phyloP scores from a whole-genome alignment of 2,888 invertebrate species.

The Patella caerulea region DNA sequence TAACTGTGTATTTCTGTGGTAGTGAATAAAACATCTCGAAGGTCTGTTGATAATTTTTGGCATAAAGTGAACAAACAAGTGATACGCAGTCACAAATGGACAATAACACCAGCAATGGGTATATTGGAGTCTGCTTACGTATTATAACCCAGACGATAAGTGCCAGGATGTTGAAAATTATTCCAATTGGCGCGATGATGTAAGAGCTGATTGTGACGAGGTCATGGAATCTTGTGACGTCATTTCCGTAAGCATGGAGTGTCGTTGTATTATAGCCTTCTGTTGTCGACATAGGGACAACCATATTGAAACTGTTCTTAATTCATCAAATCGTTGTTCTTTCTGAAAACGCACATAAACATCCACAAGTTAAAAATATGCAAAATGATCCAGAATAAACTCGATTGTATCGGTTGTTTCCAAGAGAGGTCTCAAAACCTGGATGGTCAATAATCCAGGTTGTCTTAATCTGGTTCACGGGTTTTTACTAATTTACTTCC shows the following conservation, averaged over 20 bases:
- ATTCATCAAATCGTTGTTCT: no score
- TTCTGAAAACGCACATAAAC: no score
- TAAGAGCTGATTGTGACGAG: background rate
- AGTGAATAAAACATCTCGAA: background rate
- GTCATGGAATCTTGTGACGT: background rate
- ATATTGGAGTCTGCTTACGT: slow-evolving; percentile 1
- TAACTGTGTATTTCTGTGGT: background rate
- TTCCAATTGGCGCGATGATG: slow-evolving; percentile 3
- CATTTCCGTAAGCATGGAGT: background rate
- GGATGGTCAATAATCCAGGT: no score
- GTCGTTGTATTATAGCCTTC: no score
- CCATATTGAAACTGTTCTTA: no score
- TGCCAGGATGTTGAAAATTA: slow-evolving; percentile 1
- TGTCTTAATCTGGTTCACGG: no score
- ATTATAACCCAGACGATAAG: background rate
- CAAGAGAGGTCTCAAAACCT: no score
- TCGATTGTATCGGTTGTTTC: no score
- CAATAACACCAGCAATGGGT: background rate
- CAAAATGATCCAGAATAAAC: no score
- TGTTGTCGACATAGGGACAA: no score
- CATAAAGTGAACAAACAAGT: background rate
- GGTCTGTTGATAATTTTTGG: background rate
- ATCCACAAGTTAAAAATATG: no score
- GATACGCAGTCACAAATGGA: background rate
- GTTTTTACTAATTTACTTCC: no score